Evolutionary conservation across 2,797 vertebrate species (phyloP).

Genomic region (Phalloptychus januarius): DNA sequence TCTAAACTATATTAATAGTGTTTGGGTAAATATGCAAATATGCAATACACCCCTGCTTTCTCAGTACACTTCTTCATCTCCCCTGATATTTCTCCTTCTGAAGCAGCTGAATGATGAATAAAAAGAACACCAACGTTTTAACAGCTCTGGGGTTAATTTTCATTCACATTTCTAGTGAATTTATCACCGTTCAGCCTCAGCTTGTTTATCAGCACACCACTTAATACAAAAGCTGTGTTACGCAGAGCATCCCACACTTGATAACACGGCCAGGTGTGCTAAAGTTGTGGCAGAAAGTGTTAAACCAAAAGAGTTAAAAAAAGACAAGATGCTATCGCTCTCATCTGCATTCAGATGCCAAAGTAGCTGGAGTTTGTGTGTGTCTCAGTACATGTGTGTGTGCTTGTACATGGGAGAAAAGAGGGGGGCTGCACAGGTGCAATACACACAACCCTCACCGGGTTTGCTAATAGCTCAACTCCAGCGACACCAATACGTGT

Average conservation of each 20-base stretch:
- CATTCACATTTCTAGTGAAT: not conserved
- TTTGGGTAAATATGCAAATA: not conserved
- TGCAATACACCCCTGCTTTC: not conserved
- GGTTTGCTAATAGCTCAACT: conserved; percentile 58
- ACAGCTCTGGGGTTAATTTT: conserved; percentile 1
- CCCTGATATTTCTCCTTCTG: conserved; percentile 27
- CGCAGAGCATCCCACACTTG: conserved; percentile 17
- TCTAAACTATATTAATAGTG: not conserved
- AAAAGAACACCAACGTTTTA: not conserved
- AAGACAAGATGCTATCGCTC: conserved; percentile 66
- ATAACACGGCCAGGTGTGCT: conserved; percentile 69
- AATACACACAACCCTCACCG: conserved; percentile 13
- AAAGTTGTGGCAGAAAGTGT: conserved; percentile 64
- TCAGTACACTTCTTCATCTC: not conserved
- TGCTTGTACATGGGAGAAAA: conserved; percentile 15
- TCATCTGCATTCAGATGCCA: conserved; percentile 67
- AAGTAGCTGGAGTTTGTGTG: conserved; percentile 26
- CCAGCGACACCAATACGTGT: conserved; percentile 31
- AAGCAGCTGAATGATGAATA: conserved; percentile 25
- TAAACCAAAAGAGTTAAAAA: conserved; percentile 71
- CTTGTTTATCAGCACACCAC: conserved; percentile 35
- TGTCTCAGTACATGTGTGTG: conserved; percentile 8
- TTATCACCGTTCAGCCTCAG: conserved; percentile 11
- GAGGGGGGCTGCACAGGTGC: conserved; percentile 62
- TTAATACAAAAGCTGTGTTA: conserved; percentile 32